Conservation (phyloP, 2,113 vertebrate species). For the Protobothrops flavoviridis region DNA sequence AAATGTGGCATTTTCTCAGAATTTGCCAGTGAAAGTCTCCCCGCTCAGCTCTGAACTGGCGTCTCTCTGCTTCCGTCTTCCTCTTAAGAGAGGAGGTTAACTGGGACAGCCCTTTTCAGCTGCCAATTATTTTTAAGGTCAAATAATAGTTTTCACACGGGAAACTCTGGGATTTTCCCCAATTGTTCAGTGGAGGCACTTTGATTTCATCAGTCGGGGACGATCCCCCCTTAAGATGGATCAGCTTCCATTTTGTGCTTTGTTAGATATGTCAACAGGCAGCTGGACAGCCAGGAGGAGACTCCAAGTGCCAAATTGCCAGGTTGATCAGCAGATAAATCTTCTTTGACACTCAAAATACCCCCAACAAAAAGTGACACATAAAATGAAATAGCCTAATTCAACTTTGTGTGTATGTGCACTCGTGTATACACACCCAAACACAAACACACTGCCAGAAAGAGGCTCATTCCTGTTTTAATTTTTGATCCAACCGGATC, state of each 20-base stretch:
- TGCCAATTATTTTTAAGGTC: conserved; percentile 45
- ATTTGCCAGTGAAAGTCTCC: conserved; percentile 62
- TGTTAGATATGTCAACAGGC: not conserved
- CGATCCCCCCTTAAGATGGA: fast-evolving
- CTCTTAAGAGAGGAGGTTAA: conserved; percentile 31
- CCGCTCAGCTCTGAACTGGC: conserved; percentile 67
- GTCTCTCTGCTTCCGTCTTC: conserved; percentile 53
- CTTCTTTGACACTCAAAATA: not conserved
- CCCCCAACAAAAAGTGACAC: not conserved
- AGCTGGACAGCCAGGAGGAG: not conserved
- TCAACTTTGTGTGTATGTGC: not conserved
- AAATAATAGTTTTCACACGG: conserved; percentile 15
- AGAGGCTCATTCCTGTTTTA: fast-evolving
- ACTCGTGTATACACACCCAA: no score
- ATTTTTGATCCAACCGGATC: not conserved
- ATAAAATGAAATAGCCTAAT: not conserved
- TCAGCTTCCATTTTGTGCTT: not conserved
- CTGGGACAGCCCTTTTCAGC: conserved; percentile 14
- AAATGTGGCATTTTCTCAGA: conserved; percentile 83
- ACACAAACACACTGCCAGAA: not conserved
- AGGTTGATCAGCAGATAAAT: not conserved
- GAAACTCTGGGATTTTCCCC: not conserved
- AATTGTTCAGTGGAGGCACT: not conserved
- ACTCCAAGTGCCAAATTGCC: not conserved
- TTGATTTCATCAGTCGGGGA: not conserved